phyloP scores from a whole-genome alignment of 2,888 invertebrate genomes.

The Saturnia japonica region DNA sequence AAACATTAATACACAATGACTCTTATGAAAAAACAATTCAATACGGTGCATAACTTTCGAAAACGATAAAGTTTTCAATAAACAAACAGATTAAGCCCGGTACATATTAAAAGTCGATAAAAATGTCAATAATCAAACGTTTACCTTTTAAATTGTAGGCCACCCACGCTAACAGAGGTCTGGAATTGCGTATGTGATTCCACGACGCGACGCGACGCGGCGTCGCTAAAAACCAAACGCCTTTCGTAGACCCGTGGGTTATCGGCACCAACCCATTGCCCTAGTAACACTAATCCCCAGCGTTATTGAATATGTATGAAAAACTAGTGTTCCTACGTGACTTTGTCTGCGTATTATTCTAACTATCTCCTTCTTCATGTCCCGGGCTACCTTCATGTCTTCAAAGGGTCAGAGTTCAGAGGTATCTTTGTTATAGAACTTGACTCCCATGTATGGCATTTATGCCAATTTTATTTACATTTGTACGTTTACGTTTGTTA shows the following conservation, averaged over 20 bases:
- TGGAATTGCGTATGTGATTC: neutral
- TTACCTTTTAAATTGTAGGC: neutral
- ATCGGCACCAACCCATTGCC: constrained; percentile 10
- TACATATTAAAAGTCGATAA: constrained; percentile 28
- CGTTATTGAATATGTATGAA: constrained; percentile 4
- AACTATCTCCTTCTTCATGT: too few species aligned
- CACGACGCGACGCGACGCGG: neutral
- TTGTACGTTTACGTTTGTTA: too few species aligned
- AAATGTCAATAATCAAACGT: constrained; percentile 18
- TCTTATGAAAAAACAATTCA: neutral
- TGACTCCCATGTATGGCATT: too few species aligned
- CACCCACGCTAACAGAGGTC: neutral
- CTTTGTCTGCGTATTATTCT: too few species aligned
- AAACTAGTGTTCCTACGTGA: constrained; percentile 13
- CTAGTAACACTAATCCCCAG: constrained; percentile 8
- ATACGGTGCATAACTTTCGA: constrained; percentile 23
- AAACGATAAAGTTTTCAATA: constrained; percentile 29
- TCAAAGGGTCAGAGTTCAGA: too few species aligned
- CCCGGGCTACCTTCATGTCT: too few species aligned
- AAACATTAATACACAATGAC: neutral
- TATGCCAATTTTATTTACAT: too few species aligned
- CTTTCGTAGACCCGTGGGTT: constrained; percentile 15
- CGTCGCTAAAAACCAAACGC: constrained; percentile 2
- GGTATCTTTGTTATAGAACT: too few species aligned
- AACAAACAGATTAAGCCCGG: constrained; percentile 28